Base-by-base conservation (phyloP, 2,888 invertebrate species). In the Caenorhabditis sp. region DNA sequence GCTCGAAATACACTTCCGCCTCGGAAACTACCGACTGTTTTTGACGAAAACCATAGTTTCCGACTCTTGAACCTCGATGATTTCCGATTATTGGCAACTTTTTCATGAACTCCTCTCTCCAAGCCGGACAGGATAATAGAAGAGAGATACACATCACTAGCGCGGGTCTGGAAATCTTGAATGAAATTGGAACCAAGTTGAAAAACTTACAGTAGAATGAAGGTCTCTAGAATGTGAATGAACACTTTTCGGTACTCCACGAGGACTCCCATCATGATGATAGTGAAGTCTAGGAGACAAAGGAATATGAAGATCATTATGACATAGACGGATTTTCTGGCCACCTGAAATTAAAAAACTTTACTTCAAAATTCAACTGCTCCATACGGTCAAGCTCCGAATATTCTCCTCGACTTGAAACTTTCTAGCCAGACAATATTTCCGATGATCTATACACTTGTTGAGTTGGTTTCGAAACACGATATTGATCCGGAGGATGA, bases 1-100 rank as follows among this genome's bases (percentile, higher is more conserved):
- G 77, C 19, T 61, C 49, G 28, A 77, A 77, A 69, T 77, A 69
- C 24, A 63, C 61, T 49, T 77, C 61, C 10, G 69, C 44, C 35
- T 70, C 68, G 6, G 28, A 61, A 38, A 26, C 24, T 22, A 58
- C 47, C 16, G 51, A 41, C 12, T 54, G 16, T 47, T 64, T 41
- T 16, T 59, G 56, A 8, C 35, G 35, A n/a, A 28, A 49, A 14
- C 19, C 44, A 35, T 47, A 44, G n/a, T 56, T 41, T 31, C 14
- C 31, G 5, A 49, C 31, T 38, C 24, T n/a, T 0, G 68, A 28
- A 12, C 22, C 38, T 16, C 59, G 28, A 22, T 26, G 24, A 16
- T 59, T 58, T 19, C 64, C 35, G 26, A 76, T 24, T 0, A 66
- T 6, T 14, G 75, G 75, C 4, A 76, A 38, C 0, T 22, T 26